Conservation (phyloP, 2,888 invertebrate genomes). For the Campoplex capitator region DNA sequence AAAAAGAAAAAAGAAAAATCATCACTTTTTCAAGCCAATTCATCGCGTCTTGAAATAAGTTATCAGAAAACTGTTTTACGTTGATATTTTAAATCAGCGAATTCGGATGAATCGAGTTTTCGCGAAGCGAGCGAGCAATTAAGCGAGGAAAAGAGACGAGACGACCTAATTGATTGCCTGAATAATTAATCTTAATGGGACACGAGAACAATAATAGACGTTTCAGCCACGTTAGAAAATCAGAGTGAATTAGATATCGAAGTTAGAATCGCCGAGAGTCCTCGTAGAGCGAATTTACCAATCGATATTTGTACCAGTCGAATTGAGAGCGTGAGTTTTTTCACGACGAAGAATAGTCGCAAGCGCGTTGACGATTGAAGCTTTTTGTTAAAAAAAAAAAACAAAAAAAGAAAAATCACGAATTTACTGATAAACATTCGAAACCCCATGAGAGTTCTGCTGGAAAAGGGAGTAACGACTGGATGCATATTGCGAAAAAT, state of each 20-base stretch:
- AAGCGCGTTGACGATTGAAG: too few species aligned
- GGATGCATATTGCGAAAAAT: background rate
- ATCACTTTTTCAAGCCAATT: background rate
- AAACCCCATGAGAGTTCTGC: background rate
- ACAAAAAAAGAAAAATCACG: background rate
- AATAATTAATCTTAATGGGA: slow-evolving; percentile 6
- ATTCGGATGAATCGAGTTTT: background rate
- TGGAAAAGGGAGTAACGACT: background rate
- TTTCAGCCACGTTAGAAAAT: background rate
- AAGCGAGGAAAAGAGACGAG: background rate
- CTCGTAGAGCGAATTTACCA: background rate
- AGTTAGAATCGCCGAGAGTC: background rate
- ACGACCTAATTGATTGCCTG: background rate
- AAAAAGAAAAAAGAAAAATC: background rate
- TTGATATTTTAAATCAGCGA: background rate
- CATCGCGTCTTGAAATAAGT: background rate
- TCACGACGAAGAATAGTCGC: too few species aligned
- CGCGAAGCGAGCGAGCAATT: background rate
- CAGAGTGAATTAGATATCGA: background rate
- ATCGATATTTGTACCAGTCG: background rate
- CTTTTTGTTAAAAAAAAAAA: too few species aligned
- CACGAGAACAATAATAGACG: background rate
- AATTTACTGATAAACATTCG: too few species aligned
- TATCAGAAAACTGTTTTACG: background rate
- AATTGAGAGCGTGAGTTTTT: too few species aligned